A percentile compares a stretch with the other conserved stretches of the same genome.
These are phyloP conservation scores for Cartodere bifasciata DNA, from an alignment of 2,888 invertebrate species.

Conservation along the genomic window DNA sequence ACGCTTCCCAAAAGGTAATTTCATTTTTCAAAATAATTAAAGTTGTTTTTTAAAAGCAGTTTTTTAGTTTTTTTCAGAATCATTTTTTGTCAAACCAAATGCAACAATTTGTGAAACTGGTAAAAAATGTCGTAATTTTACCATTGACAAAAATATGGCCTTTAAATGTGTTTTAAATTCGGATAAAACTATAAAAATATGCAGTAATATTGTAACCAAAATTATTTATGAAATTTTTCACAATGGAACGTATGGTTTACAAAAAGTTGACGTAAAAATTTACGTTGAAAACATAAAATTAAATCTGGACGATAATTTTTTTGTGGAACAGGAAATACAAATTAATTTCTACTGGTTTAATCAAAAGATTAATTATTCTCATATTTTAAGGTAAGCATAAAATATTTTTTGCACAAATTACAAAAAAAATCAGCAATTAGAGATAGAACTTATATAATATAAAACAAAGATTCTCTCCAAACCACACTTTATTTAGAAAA, in stretches of 20 bases:
- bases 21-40: too few relatives aligned
- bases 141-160: not conserved
- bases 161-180: not conserved
- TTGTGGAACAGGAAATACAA: slow-evolving; percentile 23
- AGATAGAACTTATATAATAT: too few relatives aligned
- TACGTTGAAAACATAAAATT: slow-evolving; percentile 13
- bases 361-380: slow-evolving; percentile 23
- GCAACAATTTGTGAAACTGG: slow-evolving; percentile 6
- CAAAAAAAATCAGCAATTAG: too few relatives aligned
- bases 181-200: slow-evolving; percentile 13
- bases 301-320: slow-evolving; percentile 7
- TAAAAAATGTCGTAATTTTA: slow-evolving; percentile 1
- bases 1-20: slow-evolving; percentile 3
- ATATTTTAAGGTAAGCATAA: too few relatives aligned
- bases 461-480: too few relatives aligned
- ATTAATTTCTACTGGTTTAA: slow-evolving; percentile 29
- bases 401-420: too few relatives aligned
- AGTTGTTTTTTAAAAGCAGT: too few relatives aligned
- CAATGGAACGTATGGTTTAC: slow-evolving; percentile 35
- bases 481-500: too few relatives aligned
- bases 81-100: slow-evolving; percentile 5
- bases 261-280: slow-evolving; percentile 27
- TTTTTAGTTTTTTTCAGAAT: slow-evolving; percentile 6
- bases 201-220: slow-evolving; percentile 27
- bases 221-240: slow-evolving; percentile 31